Evolutionary conservation across 1,140 invertebrate genomes (phyloP).

Genomic region (Drosophila saltans): DNA sequence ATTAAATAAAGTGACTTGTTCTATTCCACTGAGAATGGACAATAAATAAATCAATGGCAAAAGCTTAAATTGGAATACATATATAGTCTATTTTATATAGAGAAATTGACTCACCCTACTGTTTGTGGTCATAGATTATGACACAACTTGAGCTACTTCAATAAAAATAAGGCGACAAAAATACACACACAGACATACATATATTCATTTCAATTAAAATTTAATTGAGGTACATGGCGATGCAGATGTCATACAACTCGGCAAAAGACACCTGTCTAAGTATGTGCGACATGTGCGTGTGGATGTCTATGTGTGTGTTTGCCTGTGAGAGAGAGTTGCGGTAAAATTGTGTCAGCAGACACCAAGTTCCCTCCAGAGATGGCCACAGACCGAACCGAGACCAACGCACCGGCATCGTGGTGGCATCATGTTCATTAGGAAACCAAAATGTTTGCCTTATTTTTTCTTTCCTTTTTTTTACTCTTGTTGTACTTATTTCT

Average conservation of each 20-base stretch:
- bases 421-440: conserved; percentile 64
- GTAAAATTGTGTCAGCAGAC: conserved; percentile 75
- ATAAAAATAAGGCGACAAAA: conserved; percentile 44
- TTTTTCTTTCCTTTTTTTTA: conserved; percentile 30
- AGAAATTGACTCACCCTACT: conserved; percentile 7
- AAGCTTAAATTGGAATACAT: neutral
- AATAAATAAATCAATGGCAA: neutral
- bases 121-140: conserved; percentile 53
- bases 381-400: conserved; percentile 20
- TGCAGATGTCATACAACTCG: conserved; percentile 49
- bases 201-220: conserved; percentile 81
- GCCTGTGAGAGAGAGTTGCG: conserved; percentile 13
- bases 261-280: conserved; percentile 39
- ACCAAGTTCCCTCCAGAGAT: conserved; percentile 42
- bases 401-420: conserved; percentile 23
- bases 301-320: conserved; percentile 4
- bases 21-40: neutral
- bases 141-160: conserved; percentile 53
- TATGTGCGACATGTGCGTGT: conserved; percentile 13
- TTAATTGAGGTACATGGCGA: conserved; percentile 76
- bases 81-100: neutral
- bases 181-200: conserved; percentile 14
- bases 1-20: neutral
- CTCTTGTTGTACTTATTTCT: conserved; percentile 8
- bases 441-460: conserved; percentile 54